Conservation (phyloP, 2,888 invertebrate genomes). For the Capitulum mitella region DNA sequence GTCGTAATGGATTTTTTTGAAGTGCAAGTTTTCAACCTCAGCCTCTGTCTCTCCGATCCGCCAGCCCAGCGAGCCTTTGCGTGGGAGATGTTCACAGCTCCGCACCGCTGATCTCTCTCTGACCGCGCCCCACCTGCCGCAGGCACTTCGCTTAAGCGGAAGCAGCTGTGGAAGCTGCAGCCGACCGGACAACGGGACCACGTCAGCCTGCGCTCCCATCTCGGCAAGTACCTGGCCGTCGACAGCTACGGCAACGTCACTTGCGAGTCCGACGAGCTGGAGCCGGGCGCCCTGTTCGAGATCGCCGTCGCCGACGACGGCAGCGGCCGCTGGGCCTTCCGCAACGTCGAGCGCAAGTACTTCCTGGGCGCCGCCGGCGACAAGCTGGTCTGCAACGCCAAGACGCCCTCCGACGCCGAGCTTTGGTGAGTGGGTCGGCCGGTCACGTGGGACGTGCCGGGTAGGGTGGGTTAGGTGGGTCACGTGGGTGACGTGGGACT, state of each 20-base stretch:
- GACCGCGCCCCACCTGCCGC: neutral
- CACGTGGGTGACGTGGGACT: no score
- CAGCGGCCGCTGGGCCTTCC: constrained; percentile 67
- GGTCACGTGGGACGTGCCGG: no score
- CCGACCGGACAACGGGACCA: constrained; percentile 51
- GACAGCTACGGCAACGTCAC: constrained; percentile 93
- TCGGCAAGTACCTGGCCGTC: constrained; percentile 78
- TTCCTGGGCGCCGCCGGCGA: constrained; percentile 86
- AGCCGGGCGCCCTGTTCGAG: constrained; percentile 45
- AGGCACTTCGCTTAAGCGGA: constrained; percentile 83
- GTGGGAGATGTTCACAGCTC: no score
- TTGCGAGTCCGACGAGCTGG: constrained; percentile 81
- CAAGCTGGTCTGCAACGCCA: constrained; percentile 86
- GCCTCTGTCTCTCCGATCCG: no score
- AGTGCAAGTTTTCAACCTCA: no score
- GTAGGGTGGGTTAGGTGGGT: no score
- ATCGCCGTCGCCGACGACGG: constrained; percentile 60
- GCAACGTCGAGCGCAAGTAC: constrained; percentile 80
- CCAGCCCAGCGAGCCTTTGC: no score
- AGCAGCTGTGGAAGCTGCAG: constrained; percentile 93
- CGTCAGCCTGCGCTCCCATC: constrained; percentile 81
- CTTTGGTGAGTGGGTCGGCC: constrained; percentile 78
- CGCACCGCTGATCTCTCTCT: neutral
- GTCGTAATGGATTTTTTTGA: no score
- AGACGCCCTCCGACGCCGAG: constrained; percentile 77